Percentiles rank a stretch among this genome's conserved stretches.
Evolutionary conservation across 2,113 vertebrate species (phyloP).

Genomic region (Anolis carolinensis): DNA sequence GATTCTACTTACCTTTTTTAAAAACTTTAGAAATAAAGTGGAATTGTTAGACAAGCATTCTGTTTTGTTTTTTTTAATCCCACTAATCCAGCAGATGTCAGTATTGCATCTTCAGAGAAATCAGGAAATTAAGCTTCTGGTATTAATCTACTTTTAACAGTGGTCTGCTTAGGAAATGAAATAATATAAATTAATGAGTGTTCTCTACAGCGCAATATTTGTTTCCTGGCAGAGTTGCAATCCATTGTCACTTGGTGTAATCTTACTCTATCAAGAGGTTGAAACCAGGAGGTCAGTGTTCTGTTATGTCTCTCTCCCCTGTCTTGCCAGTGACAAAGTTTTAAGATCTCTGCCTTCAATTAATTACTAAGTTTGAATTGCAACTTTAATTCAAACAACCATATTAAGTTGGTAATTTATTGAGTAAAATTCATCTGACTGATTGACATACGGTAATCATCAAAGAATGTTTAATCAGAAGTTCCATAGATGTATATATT

Average conservation of each 20-base stretch:
- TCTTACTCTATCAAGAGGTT: too few relatives aligned
- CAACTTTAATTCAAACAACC: not conserved
- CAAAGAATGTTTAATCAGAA: too few relatives aligned
- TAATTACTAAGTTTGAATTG: not conserved
- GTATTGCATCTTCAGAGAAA: not conserved
- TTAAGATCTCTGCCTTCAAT: not conserved
- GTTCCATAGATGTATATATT: not conserved
- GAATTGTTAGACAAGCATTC: not conserved
- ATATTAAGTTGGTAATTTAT: too few relatives aligned
- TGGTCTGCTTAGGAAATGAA: not conserved
- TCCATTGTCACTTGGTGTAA: too few relatives aligned
- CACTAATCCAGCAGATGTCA: constrained; percentile 15
- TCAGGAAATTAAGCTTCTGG: not conserved
- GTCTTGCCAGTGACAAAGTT: too few relatives aligned
- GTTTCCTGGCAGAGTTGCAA: not conserved
- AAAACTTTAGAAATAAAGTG: not conserved
- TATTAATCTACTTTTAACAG: not conserved
- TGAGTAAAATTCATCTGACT: too few relatives aligned
- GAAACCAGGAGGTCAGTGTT: too few relatives aligned
- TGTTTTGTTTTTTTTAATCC: not conserved
- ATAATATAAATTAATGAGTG: not conserved
- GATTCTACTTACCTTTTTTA: not conserved
- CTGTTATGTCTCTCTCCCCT: too few relatives aligned
- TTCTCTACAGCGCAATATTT: not conserved
- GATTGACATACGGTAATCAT: too few relatives aligned